Percentiles rank a stretch among this genome's conserved stretches.
Conservation (phyloP, 2,888 invertebrate species). For the Oligia fasciuncula region DNA sequence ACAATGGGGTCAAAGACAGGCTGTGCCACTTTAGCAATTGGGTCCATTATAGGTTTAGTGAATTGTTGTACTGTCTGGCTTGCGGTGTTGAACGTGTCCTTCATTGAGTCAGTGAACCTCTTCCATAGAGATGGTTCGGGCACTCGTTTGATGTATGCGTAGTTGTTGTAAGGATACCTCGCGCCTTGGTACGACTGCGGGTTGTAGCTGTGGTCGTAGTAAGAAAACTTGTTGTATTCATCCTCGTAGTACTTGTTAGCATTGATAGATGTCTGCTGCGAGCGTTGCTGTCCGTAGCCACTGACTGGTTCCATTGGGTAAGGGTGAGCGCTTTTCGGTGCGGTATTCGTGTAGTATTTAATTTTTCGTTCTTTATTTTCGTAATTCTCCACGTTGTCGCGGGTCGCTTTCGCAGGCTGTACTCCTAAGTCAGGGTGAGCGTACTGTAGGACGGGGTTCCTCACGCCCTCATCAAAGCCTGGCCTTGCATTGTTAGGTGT, state of each 20-base stretch:
- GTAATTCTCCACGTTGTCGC: slow-evolving; percentile 81
- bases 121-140: slow-evolving; percentile 93
- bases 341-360: slow-evolving; percentile 88
- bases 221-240: slow-evolving; percentile 88
- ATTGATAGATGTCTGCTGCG: slow-evolving; percentile 85
- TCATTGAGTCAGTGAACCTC: slow-evolving; percentile 93
- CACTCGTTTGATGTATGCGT: slow-evolving; percentile 90
- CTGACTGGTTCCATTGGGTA: slow-evolving; percentile 89
- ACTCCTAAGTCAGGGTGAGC: slow-evolving; percentile 95
- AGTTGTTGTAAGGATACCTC: slow-evolving; percentile 91
- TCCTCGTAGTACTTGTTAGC: slow-evolving; percentile 87
- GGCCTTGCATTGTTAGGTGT: slow-evolving; percentile 91
- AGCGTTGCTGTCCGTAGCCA: slow-evolving; percentile 84
- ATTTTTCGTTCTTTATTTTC: slow-evolving; percentile 82
- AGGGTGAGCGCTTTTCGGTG: slow-evolving; percentile 90
- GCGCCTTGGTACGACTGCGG: slow-evolving; percentile 67
- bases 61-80: slow-evolving; percentile 92
- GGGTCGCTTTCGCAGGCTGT: slow-evolving; percentile 92
- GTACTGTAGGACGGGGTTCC: slow-evolving; percentile 94
- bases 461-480: slow-evolving; percentile 92
- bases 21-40: slow-evolving; percentile 90
- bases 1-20: slow-evolving; percentile 93
- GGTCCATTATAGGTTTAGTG: slow-evolving; percentile 90
- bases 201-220: slow-evolving; percentile 88
- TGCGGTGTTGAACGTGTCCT: slow-evolving; percentile 92